Evolutionary conservation across 2,797 vertebrate genomes (phyloP).

Genomic region (Acanthurus lineatus): DNA sequence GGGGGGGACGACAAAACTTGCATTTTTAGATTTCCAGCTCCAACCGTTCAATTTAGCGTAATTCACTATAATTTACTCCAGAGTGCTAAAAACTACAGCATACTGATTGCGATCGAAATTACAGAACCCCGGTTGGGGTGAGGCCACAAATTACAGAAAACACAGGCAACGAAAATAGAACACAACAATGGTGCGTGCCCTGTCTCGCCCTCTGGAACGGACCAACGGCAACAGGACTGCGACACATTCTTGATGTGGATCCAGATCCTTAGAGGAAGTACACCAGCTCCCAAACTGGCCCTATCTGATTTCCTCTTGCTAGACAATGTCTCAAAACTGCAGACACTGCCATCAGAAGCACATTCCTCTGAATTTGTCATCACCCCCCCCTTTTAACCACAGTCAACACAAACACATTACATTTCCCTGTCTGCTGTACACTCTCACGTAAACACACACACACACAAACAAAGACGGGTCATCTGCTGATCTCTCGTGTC

Average conservation of each 20-base stretch:
- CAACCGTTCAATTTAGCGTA: slow-evolving; percentile 78
- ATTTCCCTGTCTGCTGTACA: slow-evolving; percentile 4
- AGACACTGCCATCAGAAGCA: slow-evolving; percentile 39
- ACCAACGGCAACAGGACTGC: slow-evolving; percentile 47
- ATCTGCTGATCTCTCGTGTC: slow-evolving; percentile 51
- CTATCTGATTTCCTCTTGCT: slow-evolving; percentile 82
- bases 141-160: slow-evolving; percentile 84
- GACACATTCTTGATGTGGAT: slow-evolving; percentile 65
- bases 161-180: slow-evolving; percentile 78
- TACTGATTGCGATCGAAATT: slow-evolving; percentile 79
- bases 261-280: slow-evolving; percentile 73
- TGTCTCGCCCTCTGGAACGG: slow-evolving; percentile 61
- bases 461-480: slow-evolving; percentile 27
- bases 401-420: slow-evolving; percentile 23
- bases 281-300: slow-evolving; percentile 65
- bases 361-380: slow-evolving; percentile 51
- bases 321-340: slow-evolving; percentile 44
- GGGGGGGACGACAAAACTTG: slow-evolving; percentile 40
- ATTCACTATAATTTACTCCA: slow-evolving; percentile 85
- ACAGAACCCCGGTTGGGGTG: slow-evolving; percentile 72
- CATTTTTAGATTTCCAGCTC: slow-evolving; percentile 78
- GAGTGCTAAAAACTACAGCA: slow-evolving; percentile 79
- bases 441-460: neutral
- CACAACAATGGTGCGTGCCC: slow-evolving; percentile 78
- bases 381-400: slow-evolving; percentile 15